Conservation (phyloP, 1,140 invertebrate genomes). For the Drosophila lini region DNA sequence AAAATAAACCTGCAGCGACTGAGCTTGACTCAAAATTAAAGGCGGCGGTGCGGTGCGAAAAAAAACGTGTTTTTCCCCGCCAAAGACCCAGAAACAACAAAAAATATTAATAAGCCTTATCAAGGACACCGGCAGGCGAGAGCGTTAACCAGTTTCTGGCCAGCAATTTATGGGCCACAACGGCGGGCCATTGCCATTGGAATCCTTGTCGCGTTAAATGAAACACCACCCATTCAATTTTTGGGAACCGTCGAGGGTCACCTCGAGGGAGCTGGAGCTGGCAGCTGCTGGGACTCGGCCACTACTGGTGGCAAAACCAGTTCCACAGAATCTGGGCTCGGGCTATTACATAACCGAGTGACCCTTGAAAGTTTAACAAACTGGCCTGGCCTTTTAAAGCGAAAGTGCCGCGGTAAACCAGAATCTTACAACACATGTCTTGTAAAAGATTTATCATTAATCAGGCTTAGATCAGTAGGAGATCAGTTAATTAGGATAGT, state of each 20-base stretch:
- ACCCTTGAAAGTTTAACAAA: constrained; percentile 65
- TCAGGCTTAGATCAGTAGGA: constrained; percentile 18
- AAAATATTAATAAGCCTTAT: constrained; percentile 72
- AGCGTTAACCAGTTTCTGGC: constrained; percentile 64
- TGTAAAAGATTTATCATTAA: constrained; percentile 26
- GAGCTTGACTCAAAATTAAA: constrained; percentile 29
- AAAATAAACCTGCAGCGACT: constrained; percentile 26
- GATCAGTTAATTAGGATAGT: background rate
- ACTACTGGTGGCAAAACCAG: constrained; percentile 55
- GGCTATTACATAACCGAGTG: constrained; percentile 68
- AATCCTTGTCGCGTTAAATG: constrained; percentile 64
- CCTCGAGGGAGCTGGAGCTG: constrained; percentile 15
- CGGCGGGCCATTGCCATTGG: constrained; percentile 78
- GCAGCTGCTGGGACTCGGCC: constrained; percentile 9
- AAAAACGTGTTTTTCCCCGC: constrained; percentile 67
- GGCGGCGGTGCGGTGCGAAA: constrained; percentile 31
- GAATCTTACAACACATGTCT: constrained; percentile 36
- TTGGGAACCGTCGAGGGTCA: constrained; percentile 66
- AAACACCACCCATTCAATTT: constrained; percentile 42
- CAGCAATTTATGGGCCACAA: constrained; percentile 68
- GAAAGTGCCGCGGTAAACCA: constrained; percentile 44
- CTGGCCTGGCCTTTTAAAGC: constrained; percentile 54
- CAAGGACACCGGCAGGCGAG: constrained; percentile 67
- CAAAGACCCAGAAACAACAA: constrained; percentile 30
- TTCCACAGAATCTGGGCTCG: constrained; percentile 61